Conservation (phyloP, 1,140 invertebrate species). For the Pentalonia nigronervosa region DNA sequence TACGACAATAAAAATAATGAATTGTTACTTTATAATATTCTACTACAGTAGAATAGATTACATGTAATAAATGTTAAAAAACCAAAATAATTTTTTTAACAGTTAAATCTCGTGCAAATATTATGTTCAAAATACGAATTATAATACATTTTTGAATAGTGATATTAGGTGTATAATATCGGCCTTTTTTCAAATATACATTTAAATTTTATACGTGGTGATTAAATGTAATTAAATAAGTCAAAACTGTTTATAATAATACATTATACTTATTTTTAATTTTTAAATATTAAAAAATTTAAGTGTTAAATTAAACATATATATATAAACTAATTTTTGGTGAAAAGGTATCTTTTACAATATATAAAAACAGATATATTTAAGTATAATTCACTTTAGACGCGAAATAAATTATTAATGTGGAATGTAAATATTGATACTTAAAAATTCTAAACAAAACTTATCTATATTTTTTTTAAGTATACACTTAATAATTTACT, state of each 20-base stretch:
- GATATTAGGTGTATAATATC: not conserved
- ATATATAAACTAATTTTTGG: not conserved
- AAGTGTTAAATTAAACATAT: not conserved
- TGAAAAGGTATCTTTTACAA: not conserved
- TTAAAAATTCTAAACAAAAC: not conserved
- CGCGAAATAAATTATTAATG: not conserved
- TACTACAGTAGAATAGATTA: not conserved
- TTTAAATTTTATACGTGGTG: not conserved
- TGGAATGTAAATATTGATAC: conserved; percentile 13
- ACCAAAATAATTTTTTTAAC: not conserved
- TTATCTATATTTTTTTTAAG: not conserved
- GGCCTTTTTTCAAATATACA: not conserved
- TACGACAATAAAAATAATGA: not conserved
- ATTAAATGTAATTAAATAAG: not conserved
- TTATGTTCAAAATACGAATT: not conserved
- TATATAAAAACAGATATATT: conserved; percentile 20
- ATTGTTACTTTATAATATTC: not conserved
- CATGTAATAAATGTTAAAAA: not conserved
- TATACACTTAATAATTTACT: not conserved
- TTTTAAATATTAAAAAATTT: not conserved
- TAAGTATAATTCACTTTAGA: not conserved
- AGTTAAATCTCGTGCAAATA: not conserved
- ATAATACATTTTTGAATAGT: not conserved
- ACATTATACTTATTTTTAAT: not conserved
- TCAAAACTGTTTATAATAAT: not conserved